Evolutionary conservation across 2,797 vertebrate species (phyloP), one percentile per base, ranked within the genome.

Genomic region (Fringilla coelebs): DNA sequence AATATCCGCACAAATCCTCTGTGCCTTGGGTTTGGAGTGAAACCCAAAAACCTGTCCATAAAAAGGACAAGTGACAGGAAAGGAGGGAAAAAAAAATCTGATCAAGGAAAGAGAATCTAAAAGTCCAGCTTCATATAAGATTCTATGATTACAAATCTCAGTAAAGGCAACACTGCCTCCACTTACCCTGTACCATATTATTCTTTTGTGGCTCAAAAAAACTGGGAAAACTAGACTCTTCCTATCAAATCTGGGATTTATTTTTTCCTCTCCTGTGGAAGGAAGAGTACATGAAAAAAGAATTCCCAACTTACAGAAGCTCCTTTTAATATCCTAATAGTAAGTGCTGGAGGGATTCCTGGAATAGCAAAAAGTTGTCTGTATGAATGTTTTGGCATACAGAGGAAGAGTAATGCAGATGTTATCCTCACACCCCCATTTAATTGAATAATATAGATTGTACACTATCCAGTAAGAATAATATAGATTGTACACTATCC

Each of bases 381-480:
- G 4, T 29, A 25, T 10, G 3, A 77, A 63, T 36, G 13, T 63
- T 90, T 93, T 73, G 77, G 55, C 45, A 85, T 22, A 26, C 7
- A 5, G 2, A 49, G 38, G 49, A 83, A 38, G 51, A 86, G 4
- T 9, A 60, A 77, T 48, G 48, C 82, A 90, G 82, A 73, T 91
- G 79, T 85, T 83, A 82, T 43, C 52, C 51, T 94, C 61, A 60
- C 31, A 76, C 45, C 21, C 66, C 46, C 40, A 40, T 58, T 84
- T 81, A 62, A 76, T 88, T 85, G 70, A 88, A 80, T 88, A 74
- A 79, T 57, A 34, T 17, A 40, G 32, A 41, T 38, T 82, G 36
- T 71, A 21, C 70, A n/a, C n/a, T n/a, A n/a, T n/a, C n/a, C n/a
- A n/a, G n/a, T n/a, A n/a, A n/a, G n/a, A n/a, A n/a, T n/a, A n/a